phyloP scores from a whole-genome alignment of 2,888 invertebrate species.

The Spisula subtruncata region DNA sequence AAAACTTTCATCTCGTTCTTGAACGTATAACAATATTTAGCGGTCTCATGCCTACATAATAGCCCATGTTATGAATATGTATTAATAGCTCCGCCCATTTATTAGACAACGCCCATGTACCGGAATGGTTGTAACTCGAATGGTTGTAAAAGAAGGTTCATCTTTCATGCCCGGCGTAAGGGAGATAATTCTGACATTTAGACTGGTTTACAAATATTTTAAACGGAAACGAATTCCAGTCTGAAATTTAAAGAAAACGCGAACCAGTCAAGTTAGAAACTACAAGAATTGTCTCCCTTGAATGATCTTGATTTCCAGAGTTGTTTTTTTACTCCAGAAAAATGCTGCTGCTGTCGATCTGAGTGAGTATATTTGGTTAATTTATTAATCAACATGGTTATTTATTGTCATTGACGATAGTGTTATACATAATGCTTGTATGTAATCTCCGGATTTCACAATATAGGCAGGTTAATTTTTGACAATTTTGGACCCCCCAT shows the following conservation, averaged over 20 bases:
- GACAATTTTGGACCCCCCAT: constrained; percentile 6
- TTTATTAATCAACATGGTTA: background rate
- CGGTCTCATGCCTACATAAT: too few species aligned
- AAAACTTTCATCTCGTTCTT: too few species aligned
- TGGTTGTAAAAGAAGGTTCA: too few species aligned
- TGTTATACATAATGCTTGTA: background rate
- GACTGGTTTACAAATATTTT: background rate
- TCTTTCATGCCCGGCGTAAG: background rate
- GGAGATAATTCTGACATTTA: background rate
- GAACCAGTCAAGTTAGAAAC: too few species aligned
- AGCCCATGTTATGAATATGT: too few species aligned
- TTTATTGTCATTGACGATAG: background rate
- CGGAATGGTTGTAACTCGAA: too few species aligned
- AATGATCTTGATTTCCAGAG: background rate
- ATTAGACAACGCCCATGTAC: too few species aligned
- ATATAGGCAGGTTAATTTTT: background rate
- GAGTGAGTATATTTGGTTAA: background rate
- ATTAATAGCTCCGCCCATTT: too few species aligned
- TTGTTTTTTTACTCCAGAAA: background rate
- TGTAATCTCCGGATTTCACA: background rate
- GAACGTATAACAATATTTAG: too few species aligned
- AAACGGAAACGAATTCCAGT: too few species aligned
- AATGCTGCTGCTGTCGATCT: background rate
- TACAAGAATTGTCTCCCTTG: constrained; percentile 1
- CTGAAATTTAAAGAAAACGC: too few species aligned